These are phyloP conservation scores for Coregonus ussuriensis DNA, from an alignment of 2,797 vertebrate genomes.

Conservation along the genomic window DNA sequence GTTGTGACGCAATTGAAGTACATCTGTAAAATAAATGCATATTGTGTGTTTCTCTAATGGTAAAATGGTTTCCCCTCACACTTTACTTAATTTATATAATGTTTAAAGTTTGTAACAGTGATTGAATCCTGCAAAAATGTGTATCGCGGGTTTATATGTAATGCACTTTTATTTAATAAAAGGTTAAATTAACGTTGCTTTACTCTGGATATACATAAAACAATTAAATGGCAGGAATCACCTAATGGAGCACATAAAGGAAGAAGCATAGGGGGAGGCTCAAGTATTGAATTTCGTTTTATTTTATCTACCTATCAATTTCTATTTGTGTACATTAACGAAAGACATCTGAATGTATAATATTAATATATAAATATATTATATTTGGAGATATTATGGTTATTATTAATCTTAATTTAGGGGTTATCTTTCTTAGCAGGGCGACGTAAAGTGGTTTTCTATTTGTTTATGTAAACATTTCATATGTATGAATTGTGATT, in stretches of 20 bases:
- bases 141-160: conserved; percentile 81
- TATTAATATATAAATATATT: background rate
- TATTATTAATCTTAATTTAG: background rate
- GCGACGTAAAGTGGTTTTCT: background rate
- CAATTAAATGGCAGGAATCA: background rate
- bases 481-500: background rate
- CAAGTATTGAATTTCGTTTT: background rate
- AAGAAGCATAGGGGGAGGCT: background rate
- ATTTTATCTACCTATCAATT: background rate
- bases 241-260: background rate
- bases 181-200: conserved; percentile 69
- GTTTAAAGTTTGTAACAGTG: conserved; percentile 80
- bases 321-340: background rate
- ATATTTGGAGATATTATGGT: background rate
- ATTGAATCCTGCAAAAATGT: conserved; percentile 58
- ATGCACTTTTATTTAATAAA: conserved; percentile 88
- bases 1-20: conserved; percentile 51
- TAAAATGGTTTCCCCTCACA: conserved; percentile 74
- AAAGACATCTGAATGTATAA: background rate
- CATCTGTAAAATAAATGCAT: conserved; percentile 83
- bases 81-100: conserved; percentile 85
- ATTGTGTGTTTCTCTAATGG: conserved; percentile 71
- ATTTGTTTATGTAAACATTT: background rate
- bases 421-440: background rate
- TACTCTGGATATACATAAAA: background rate